phyloP scores from a whole-genome alignment of 2,888 invertebrate species.

The Erebia epiphron region DNA sequence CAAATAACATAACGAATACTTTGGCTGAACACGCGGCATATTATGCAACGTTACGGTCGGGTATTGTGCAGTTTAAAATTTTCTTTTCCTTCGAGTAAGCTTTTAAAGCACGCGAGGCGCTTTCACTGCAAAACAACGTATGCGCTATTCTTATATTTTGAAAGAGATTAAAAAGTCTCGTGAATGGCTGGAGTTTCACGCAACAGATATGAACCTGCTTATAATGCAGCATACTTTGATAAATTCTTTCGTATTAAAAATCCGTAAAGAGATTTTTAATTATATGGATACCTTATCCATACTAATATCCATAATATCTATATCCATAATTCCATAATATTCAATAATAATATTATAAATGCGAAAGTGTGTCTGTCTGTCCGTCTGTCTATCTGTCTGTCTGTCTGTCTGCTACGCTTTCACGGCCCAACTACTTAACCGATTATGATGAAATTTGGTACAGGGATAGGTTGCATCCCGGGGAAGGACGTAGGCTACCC shows the following conservation, averaged over 20 bases:
- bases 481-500: too few relatives aligned
- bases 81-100: conserved; percentile 65
- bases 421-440: too few relatives aligned
- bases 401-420: too few relatives aligned
- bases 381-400: too few relatives aligned
- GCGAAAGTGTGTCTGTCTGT: too few relatives aligned
- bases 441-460: too few relatives aligned
- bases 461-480: too few relatives aligned
- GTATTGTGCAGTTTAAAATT: conserved; percentile 72
- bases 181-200: conserved; percentile 17
- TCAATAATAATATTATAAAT: too few relatives aligned
- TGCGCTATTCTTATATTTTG: conserved; percentile 38
- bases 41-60: conserved; percentile 78
- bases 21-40: conserved; percentile 79
- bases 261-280: conserved; percentile 8
- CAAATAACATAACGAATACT: conserved; percentile 83
- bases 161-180: conserved; percentile 31
- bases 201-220: conserved; percentile 14
- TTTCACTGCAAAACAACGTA: conserved; percentile 47
- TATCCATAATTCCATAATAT: too few relatives aligned
- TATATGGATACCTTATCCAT: not conserved
- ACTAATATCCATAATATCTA: too few relatives aligned
- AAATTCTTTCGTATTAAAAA: conserved; percentile 18
- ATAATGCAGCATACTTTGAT: conserved; percentile 20
- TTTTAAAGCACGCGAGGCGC: conserved; percentile 54